Base-by-base conservation (phyloP, 2,888 invertebrate genomes). In the Subacronicta megacephala region DNA sequence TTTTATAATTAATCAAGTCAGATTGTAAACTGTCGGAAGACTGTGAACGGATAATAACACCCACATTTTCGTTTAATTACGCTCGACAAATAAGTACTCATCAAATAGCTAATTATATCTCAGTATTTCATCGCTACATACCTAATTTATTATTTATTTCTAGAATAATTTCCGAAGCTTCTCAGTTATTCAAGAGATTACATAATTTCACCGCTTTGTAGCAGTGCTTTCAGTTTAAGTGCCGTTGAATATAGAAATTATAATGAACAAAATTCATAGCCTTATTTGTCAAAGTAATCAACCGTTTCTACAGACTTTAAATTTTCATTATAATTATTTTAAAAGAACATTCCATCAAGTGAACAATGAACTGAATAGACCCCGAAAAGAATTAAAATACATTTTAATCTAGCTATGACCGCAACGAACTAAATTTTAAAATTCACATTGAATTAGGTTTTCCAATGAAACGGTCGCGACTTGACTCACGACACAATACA, bases 401-500 rank as follows among this genome's bases (percentile, higher is more conserved):
- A 44, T 69, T 57, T 38, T 35, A 17, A 45, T 36, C 29, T 54
- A 56, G 50, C 42, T 47, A 49, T n/a, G n/a, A 63, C 7, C 3
- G 41, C n/a, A 46, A 52, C 44, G 40, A 60, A 52, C 46, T 69
- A 65, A 55, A 63, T 65, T 65, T 68, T 69, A 55, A 75, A 80
- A 76, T 79, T 75, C 69, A 66, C 76, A 77, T 81, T 74, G 70
- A 80, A 82, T 82, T 81, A 83, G 72, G 72, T 79, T 79, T 80
- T 81, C 80, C 80, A 82, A 80, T 82, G 80, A 80, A 83, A 80
- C 75, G 78, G 77, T 85, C 77, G 68, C 78, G 62, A 85, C 81
- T 87, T 84, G 85, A 87, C 81, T 87, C 83, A 81, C 78, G 83
- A 77, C 83, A 90, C 89, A 91, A 90, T 89, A 90, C 87, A 89